Evolutionary conservation across 2,113 vertebrate genomes (phyloP).

Genomic region (Phrynosoma blainvillii): DNA sequence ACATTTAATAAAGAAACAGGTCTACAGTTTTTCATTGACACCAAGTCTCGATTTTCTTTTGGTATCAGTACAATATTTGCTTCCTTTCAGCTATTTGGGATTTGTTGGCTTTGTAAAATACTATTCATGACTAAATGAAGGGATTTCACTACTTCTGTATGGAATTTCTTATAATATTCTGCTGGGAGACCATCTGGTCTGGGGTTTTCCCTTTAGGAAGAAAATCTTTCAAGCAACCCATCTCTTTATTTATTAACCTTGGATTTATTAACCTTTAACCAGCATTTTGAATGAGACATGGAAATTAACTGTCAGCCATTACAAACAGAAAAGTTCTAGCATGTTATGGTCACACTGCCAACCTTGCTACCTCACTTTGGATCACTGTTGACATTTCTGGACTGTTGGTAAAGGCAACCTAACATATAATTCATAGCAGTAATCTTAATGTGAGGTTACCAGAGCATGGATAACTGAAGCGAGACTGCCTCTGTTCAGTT

Average conservation of each 20-base stretch:
- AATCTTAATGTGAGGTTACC: neutral
- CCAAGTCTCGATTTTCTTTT: too few relatives aligned
- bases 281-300: neutral
- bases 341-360: neutral
- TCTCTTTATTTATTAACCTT: neutral
- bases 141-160: too few relatives aligned
- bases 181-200: too few relatives aligned
- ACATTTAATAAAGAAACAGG: too few relatives aligned
- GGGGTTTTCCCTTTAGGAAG: too few relatives aligned
- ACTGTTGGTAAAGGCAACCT: neutral
- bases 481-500: neutral
- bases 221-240: neutral
- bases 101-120: too few relatives aligned
- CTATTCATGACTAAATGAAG: too few relatives aligned
- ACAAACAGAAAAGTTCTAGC: neutral
- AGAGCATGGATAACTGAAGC: neutral
- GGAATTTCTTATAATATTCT: too few relatives aligned
- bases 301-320: neutral
- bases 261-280: neutral
- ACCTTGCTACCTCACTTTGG: neutral
- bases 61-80: too few relatives aligned
- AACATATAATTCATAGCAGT: neutral
- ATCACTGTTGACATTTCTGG: neutral
- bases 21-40: too few relatives aligned
- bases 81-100: too few relatives aligned